phyloP scores from a whole-genome alignment of 2,113 vertebrate species.

The Aix galericulata region DNA sequence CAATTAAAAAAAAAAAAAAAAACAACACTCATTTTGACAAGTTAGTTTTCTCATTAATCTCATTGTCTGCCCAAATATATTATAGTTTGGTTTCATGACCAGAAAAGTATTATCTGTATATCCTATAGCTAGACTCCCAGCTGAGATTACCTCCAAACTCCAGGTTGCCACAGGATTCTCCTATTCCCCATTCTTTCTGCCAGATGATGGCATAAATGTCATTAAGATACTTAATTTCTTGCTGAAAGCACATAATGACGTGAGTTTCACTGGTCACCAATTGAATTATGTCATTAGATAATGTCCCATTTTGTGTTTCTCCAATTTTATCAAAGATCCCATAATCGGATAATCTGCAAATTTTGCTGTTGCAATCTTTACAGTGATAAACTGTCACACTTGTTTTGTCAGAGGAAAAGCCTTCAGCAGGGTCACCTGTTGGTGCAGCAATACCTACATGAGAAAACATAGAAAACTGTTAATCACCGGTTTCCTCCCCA shows the following conservation, averaged over 20 bases:
- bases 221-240: fast-evolving
- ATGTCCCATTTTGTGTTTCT: fast-evolving
- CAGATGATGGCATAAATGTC: not conserved
- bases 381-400: not conserved
- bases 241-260: not conserved
- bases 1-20: no score
- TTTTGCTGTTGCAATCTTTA: fast-evolving
- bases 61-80: not conserved
- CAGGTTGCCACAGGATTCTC: fast-evolving
- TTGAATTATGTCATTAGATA: not conserved
- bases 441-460: not conserved
- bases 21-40: not conserved
- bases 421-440: fast-evolving
- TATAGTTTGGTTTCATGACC: not conserved
- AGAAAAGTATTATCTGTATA: not conserved
- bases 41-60: not conserved
- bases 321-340: fast-evolving
- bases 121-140: not conserved
- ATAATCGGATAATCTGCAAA: fast-evolving
- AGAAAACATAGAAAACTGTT: not conserved
- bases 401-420: not conserved
- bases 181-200: fast-evolving
- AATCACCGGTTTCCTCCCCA: not conserved
- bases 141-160: not conserved
- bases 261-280: fast-evolving